Evolutionary conservation across 2,888 invertebrate species (phyloP).

Genomic region (Noctua comes): DNA sequence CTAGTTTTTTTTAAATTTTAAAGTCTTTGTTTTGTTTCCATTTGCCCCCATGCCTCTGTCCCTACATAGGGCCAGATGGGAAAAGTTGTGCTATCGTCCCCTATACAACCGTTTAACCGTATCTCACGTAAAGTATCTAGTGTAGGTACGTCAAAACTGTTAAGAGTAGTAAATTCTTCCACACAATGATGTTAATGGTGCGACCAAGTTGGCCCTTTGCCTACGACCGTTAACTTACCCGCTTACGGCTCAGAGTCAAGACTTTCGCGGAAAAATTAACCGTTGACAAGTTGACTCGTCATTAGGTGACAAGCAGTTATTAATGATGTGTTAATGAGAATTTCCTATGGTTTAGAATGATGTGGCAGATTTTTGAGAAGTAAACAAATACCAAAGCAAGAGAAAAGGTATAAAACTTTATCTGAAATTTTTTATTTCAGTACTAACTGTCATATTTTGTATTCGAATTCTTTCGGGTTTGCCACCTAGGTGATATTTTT

Average conservation of each 20-base stretch:
- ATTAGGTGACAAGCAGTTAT: constrained; percentile 34
- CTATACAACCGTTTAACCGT: not conserved
- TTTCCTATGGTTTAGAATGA: constrained; percentile 6
- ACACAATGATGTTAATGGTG: constrained; percentile 48
- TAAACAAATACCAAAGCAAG: not conserved
- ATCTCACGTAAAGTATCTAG: not conserved
- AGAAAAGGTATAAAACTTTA: not conserved
- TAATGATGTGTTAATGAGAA: constrained; percentile 17
- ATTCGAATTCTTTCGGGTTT: not conserved
- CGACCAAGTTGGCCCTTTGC: constrained; percentile 66
- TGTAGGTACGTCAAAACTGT: constrained; percentile 13
- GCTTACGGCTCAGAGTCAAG: constrained; percentile 47
- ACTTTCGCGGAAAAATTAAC: constrained; percentile 49
- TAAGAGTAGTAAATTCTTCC: constrained; percentile 43
- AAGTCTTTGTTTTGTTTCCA: not conserved
- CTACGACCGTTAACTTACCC: constrained; percentile 55
- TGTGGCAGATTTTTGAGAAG: no score
- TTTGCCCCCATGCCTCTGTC: not conserved
- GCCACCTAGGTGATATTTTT: not conserved
- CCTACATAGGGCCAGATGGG: not conserved
- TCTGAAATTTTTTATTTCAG: not conserved
- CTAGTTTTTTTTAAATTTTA: not conserved
- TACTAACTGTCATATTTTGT: not conserved
- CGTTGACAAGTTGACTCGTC: constrained; percentile 39
- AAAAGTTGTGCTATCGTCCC: not conserved